Conservation (phyloP, 53 echinoderm and acorn worm genomes). For the Paelopatides confundens region DNA sequence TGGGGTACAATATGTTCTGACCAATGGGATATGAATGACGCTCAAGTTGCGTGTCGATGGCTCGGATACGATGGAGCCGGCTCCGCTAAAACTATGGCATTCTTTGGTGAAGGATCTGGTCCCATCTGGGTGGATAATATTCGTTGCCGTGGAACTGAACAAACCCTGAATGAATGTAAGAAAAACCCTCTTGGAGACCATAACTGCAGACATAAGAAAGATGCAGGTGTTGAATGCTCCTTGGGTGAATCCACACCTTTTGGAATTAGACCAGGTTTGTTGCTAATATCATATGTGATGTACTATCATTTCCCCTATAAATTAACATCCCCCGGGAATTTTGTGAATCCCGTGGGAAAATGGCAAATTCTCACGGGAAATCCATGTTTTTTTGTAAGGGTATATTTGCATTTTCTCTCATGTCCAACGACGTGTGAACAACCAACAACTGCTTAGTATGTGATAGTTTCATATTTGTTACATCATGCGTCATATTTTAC, state of each 20-base stretch:
- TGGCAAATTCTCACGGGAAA: no score
- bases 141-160: not conserved
- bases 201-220: not conserved
- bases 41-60: not conserved
- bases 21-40: not conserved
- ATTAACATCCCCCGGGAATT: no score
- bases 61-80: not conserved
- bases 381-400: no score
- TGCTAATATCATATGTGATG: no score
- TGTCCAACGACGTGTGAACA: no score
- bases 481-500: no score
- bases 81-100: not conserved
- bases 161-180: not conserved
- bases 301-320: no score
- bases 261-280: no score
- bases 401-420: no score
- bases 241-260: not conserved
- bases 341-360: no score
- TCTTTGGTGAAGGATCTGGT: not conserved
- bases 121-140: not conserved
- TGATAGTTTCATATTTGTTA: no score
- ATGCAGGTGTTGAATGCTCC: not conserved
- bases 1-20: not conserved
- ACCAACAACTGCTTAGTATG: no score
- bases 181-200: not conserved